Conservation (phyloP, 1,140 invertebrate species). For the Doryteuthis pealeii region DNA sequence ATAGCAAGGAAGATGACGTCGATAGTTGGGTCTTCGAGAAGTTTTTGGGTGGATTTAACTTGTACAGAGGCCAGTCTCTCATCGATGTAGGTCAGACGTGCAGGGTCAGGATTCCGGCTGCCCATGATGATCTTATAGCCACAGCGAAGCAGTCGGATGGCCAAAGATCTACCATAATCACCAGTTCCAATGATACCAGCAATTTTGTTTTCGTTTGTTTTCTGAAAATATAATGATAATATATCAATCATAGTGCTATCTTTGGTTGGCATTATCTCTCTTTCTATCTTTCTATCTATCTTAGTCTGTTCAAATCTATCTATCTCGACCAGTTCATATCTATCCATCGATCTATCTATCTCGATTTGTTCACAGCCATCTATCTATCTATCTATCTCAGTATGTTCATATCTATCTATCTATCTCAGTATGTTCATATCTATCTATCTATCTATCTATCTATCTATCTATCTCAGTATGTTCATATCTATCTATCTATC, state of each 20-base stretch:
- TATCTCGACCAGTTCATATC: too few species aligned
- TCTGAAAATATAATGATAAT: background rate
- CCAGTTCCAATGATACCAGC: conserved; percentile 55
- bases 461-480: too few species aligned
- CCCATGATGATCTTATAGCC: conserved; percentile 54
- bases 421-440: too few species aligned
- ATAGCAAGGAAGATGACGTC: conserved; percentile 42
- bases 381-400: too few species aligned
- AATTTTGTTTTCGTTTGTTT: background rate
- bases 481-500: too few species aligned
- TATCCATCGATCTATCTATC: too few species aligned
- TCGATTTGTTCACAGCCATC: too few species aligned
- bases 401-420: too few species aligned
- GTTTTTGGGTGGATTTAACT: background rate
- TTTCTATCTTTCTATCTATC: background rate
- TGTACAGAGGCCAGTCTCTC: conserved; percentile 42
- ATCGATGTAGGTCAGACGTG: conserved; percentile 31
- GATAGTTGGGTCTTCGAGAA: conserved; percentile 17
- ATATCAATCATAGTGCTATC: background rate
- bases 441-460: too few species aligned
- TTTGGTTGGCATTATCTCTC: background rate
- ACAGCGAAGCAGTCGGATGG: conserved; percentile 42
- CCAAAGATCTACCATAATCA: conserved; percentile 51
- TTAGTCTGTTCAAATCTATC: background rate
- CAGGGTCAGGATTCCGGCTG: conserved; percentile 44